Evolutionary conservation across 1,140 invertebrate species (phyloP).

Genomic region (Hesperophylax magnus): DNA sequence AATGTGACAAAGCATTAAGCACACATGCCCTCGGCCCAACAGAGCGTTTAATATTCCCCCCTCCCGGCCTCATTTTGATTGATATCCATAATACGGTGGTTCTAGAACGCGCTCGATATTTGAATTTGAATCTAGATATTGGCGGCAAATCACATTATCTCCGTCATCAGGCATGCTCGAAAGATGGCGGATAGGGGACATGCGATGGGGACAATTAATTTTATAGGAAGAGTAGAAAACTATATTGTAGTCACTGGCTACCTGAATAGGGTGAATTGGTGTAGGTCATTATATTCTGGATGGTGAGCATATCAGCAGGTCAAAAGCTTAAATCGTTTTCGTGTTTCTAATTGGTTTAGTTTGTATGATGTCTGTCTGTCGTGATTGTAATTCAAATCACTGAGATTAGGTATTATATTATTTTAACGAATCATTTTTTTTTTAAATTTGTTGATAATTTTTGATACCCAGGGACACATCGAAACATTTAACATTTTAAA

Average conservation of each 20-base stretch:
- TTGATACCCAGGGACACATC: neutral
- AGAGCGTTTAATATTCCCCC: too few relatives aligned
- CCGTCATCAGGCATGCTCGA: conserved; percentile 34
- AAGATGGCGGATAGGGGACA: conserved; percentile 10
- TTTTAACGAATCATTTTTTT: neutral
- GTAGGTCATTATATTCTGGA: neutral
- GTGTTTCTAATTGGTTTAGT: neutral
- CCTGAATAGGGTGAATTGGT: neutral
- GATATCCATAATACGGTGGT: conserved; percentile 48
- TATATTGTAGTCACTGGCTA: neutral
- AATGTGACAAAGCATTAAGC: conserved; percentile 48
- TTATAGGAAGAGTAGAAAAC: neutral
- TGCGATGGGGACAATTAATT: conserved; percentile 11
- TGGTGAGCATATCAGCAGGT: neutral
- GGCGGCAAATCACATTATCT: conserved; percentile 39
- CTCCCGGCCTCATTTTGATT: conserved; percentile 19
- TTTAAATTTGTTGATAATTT: neutral
- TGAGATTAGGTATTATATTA: neutral
- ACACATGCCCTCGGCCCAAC: conserved; percentile 22
- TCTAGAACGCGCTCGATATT: conserved; percentile 42
- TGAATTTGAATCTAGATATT: conserved; percentile 29
- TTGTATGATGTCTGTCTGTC: neutral
- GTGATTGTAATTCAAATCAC: neutral
- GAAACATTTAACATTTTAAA: neutral
- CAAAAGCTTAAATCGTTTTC: neutral